phyloP scores from a whole-genome alignment of 2,113 vertebrate species.

The Nestor notabilis region DNA sequence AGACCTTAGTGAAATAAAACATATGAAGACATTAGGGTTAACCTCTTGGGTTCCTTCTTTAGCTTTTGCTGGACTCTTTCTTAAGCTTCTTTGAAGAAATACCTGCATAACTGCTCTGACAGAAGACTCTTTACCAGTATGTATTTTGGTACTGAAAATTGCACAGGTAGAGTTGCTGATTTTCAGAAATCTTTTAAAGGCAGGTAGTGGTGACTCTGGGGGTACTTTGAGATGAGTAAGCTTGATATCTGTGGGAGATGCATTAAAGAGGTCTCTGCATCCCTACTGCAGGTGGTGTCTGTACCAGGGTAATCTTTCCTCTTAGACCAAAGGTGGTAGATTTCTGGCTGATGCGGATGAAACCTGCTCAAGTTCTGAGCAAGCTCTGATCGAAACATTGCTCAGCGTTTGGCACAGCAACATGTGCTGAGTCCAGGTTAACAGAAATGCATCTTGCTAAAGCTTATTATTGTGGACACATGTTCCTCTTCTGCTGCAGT shows the following conservation, averaged over 20 bases:
- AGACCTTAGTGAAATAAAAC: neutral
- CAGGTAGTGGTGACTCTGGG: neutral
- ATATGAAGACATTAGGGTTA: neutral
- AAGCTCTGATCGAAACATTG: neutral
- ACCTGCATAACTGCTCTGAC: neutral
- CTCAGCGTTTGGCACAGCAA: neutral
- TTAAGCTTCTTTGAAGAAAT: neutral
- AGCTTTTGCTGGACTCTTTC: neutral
- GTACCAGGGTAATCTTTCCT: neutral
- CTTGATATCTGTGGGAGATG: neutral
- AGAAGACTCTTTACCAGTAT: neutral
- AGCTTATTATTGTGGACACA: neutral
- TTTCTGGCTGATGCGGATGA: neutral
- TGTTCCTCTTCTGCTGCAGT: neutral
- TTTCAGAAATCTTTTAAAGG: neutral
- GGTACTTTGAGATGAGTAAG: neutral
- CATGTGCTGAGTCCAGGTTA: neutral
- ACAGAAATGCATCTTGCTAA: neutral
- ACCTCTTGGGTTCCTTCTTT: neutral
- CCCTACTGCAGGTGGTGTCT: neutral
- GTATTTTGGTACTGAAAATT: neutral
- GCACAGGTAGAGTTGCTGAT: neutral
- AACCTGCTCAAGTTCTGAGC: neutral
- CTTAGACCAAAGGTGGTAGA: neutral
- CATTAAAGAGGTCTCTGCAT: neutral